These are phyloP conservation scores for Pseudococcus jackbeardsleyi DNA, from an alignment of 2,888 invertebrate species.

Conservation along the genomic window DNA sequence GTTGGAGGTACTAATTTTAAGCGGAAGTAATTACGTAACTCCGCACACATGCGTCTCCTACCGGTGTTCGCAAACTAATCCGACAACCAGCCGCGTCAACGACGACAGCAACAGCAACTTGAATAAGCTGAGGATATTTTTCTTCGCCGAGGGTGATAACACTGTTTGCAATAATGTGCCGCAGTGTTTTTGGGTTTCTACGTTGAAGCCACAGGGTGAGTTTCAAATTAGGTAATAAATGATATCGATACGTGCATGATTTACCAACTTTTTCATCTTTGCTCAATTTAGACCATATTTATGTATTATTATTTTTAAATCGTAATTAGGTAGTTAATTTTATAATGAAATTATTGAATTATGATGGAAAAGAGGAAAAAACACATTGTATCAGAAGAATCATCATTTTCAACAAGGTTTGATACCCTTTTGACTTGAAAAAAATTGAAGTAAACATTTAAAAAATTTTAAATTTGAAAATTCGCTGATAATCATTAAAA, in stretches of 20 bases:
- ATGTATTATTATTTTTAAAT: too few relatives aligned
- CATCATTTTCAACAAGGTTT: too few relatives aligned
- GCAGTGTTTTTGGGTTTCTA: conserved; percentile 69
- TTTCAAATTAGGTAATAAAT: conserved; percentile 5
- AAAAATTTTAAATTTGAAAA: too few relatives aligned
- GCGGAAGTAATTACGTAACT: conserved; percentile 68
- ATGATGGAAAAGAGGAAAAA: too few relatives aligned
- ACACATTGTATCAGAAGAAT: too few relatives aligned
- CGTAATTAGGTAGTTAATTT: too few relatives aligned
- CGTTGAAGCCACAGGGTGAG: conserved; percentile 57
- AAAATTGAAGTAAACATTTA: too few relatives aligned
- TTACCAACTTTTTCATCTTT: too few relatives aligned
- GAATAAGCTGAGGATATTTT: conserved; percentile 67
- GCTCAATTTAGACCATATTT: too few relatives aligned
- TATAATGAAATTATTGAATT: too few relatives aligned
- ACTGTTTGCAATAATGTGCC: conserved; percentile 69
- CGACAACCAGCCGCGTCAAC: neutral
- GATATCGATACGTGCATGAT: neutral
- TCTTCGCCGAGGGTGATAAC: conserved; percentile 69
- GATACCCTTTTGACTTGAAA: too few relatives aligned
- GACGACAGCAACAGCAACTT: conserved; percentile 55
- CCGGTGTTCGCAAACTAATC: conserved; percentile 39
- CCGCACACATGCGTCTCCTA: conserved; percentile 65
- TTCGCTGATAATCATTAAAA: too few relatives aligned
- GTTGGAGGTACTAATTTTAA: conserved; percentile 68